phyloP scores from a whole-genome alignment of 2,888 invertebrate genomes.

The Syrista parreyssii region DNA sequence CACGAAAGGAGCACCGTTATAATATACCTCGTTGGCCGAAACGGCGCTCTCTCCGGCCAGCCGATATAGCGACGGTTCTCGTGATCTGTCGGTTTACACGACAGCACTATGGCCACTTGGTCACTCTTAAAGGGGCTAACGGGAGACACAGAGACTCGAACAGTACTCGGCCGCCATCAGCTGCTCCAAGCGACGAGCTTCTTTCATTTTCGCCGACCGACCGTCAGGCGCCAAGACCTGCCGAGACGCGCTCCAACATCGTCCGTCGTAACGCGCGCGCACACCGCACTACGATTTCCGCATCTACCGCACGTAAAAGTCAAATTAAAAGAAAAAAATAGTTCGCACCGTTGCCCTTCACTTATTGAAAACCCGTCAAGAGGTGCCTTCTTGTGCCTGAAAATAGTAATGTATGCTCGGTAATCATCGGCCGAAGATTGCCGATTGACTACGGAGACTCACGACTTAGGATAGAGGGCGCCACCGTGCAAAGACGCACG shows the following conservation, averaged over 20 bases:
- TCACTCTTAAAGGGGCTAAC: constrained; percentile 28
- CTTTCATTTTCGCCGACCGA: constrained; percentile 52
- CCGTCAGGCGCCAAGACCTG: constrained; percentile 46
- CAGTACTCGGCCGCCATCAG: constrained; percentile 61
- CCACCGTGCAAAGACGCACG: constrained; percentile 27
- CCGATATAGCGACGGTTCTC: not conserved
- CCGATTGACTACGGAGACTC: constrained; percentile 32
- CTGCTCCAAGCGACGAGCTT: constrained; percentile 56
- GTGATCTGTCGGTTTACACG: not conserved
- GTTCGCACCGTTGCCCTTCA: constrained; percentile 53
- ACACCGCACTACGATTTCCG: constrained; percentile 34
- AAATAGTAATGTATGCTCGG: constrained; percentile 62
- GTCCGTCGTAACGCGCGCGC: constrained; percentile 27
- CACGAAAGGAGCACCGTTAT: constrained; percentile 50
- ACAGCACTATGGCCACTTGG: constrained; percentile 15
- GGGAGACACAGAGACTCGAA: constrained; percentile 46
- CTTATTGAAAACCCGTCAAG: constrained; percentile 61
- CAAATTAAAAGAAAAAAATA: constrained; percentile 47
- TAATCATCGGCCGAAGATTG: constrained; percentile 48
- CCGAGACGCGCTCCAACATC: constrained; percentile 46
- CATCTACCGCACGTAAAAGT: constrained; percentile 36
- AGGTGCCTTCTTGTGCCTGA: constrained; percentile 61
- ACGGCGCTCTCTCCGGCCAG: not conserved
- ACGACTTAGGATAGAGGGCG: constrained; percentile 42
- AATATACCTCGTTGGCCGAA: constrained; percentile 29